phyloP scores from a whole-genome alignment of 2,888 invertebrate species.

The Lasius platythorax region DNA sequence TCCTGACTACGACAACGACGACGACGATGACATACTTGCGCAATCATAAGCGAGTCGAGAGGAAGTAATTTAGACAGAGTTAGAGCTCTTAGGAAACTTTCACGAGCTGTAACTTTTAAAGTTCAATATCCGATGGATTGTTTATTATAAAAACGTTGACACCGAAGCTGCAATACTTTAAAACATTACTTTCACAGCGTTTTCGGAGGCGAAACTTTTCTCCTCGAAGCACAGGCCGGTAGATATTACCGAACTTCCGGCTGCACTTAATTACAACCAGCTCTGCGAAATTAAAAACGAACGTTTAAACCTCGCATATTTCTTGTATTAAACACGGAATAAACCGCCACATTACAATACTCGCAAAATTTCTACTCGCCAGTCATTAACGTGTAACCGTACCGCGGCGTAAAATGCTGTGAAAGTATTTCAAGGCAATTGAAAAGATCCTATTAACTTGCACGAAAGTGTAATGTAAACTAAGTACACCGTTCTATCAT shows the following conservation, averaged over 20 bases:
- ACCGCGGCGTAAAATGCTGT: conserved; percentile 22
- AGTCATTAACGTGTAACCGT: conserved; percentile 33
- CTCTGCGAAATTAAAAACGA: conserved; percentile 32
- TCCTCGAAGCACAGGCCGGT: not conserved
- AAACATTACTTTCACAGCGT: conserved; percentile 35
- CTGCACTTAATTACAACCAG: conserved; percentile 37
- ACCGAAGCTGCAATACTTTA: conserved; percentile 21
- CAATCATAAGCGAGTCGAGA: conserved; percentile 38
- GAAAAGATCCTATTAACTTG: conserved; percentile 27
- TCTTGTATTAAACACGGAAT: conserved; percentile 10
- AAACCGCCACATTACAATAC: not conserved
- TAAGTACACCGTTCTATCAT: not conserved
- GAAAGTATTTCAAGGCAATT: conserved; percentile 32
- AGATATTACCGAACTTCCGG: conserved; percentile 33
- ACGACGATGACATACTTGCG: conserved; percentile 29
- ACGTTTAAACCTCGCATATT: not conserved
- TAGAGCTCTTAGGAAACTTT: conserved; percentile 24
- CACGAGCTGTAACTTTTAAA: conserved; percentile 35
- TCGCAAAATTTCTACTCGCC: conserved; percentile 23
- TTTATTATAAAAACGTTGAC: conserved; percentile 48
- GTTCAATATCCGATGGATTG: conserved; percentile 40
- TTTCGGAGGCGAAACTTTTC: conserved; percentile 26
- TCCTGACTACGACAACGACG: conserved; percentile 10
- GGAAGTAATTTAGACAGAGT: conserved; percentile 48
- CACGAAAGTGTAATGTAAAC: conserved; percentile 5